phyloP scores from a whole-genome alignment of 2,797 vertebrate species.

The Halcyon leucocephala region DNA sequence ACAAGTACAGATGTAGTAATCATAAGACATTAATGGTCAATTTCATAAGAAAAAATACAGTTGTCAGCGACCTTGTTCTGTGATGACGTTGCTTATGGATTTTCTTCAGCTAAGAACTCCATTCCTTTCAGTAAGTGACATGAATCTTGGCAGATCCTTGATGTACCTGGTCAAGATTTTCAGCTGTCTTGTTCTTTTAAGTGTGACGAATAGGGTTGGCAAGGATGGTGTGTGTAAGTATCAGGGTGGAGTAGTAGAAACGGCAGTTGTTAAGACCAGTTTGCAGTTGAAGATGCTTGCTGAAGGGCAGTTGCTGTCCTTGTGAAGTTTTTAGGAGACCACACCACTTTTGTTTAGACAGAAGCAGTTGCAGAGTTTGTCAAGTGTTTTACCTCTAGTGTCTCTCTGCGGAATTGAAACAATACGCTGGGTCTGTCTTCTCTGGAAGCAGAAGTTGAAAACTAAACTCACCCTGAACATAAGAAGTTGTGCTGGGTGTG shows the following conservation, averaged over 20 bases:
- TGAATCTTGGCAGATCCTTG: not conserved
- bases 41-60: not conserved
- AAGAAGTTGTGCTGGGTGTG: not conserved
- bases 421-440: not conserved
- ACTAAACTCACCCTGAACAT: not conserved
- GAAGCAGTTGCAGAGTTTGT: not conserved
- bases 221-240: not conserved
- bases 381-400: rapidly evolving
- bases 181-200: not conserved
- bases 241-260: not conserved
- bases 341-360: not conserved
- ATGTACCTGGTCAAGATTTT: too few relatives aligned
- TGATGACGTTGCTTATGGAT: not conserved
- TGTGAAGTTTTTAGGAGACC: not conserved
- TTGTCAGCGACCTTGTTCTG: not conserved
- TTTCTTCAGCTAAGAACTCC: not conserved
- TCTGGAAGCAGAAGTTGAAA: not conserved
- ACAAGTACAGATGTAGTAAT: not conserved
- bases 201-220: not conserved
- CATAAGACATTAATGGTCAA: not conserved
- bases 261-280: not conserved
- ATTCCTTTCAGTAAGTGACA: not conserved
- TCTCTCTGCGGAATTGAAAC: not conserved
- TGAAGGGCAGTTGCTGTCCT: not conserved
- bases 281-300: not conserved